Evolutionary conservation across 2,888 invertebrate genomes (phyloP), one percentile per base, ranked within the genome.

Genomic region (Willowsia nigromaculata): DNA sequence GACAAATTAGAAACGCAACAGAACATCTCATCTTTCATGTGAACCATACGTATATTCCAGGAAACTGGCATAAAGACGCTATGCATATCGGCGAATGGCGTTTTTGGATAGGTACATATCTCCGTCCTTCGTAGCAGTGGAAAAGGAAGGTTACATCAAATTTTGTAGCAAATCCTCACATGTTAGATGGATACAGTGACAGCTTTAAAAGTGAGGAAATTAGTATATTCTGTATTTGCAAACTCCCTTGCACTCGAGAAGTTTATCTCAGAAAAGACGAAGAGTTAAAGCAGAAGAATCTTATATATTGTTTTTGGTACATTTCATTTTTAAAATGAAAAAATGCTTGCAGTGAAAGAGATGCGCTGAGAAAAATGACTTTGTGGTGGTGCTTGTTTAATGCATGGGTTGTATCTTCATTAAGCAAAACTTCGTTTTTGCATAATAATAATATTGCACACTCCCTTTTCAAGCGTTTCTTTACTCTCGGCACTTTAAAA

Each of bases 1-100:
- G 81, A 81, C 87, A 87, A 87, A 87, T 87, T 87, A 81, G 81
- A 87, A 71, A 87, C 30, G 86, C 68, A 81, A 81, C 87, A 87
- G 81, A 81, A 87, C 87, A 53, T 81, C 68, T 80, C 86, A 50
- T 82, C 82, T 82, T 62, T 82, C 82, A 82, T 82, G 82, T 86
- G 68, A 30, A 87, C 81, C 87, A 87, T 56, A 81, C 81, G 87
- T 87, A 87, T 87, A 81, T 81, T 87, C 81, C 87, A 68, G 87
- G 81, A 87, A 87, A 81, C 87, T 81, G 71, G 87, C 81, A 87
- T 87, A 87, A 86, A 86, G 18, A 62, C 15, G 43, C 15, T 47
- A 22, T 56, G n/a, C 56, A 13, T 25, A 11, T 18, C n/a, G 22
- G 7, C 56, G 22, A 25, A 25, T 22, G 56, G 30, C 9, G 9